A percentile compares a stretch with the other conserved stretches of the same genome.
Conservation (phyloP, 2,797 vertebrate genomes). For the Parauchenoglanis ngamensis region DNA sequence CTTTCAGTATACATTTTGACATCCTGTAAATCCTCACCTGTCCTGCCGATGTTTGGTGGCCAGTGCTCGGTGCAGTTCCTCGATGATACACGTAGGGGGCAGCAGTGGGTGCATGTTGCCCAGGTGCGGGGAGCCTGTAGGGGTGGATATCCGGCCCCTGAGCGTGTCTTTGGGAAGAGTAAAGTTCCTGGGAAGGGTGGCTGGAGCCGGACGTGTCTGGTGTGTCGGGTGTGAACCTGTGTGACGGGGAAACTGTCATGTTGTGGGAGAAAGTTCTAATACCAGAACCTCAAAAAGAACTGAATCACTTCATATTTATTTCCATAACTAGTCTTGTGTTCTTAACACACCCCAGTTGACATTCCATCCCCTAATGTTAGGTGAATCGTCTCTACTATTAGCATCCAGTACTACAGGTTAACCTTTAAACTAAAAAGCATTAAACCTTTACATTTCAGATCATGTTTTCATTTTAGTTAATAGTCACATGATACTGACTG, state of each 20-base stretch:
- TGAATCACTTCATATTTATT: not conserved
- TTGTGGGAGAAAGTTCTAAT: not conserved
- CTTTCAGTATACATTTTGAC: not conserved
- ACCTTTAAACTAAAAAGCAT: not conserved
- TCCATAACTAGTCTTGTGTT: not conserved
- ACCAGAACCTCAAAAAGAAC: not conserved
- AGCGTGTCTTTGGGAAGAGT: constrained; percentile 76
- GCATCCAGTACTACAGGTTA: not conserved
- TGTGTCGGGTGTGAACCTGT: constrained; percentile 66
- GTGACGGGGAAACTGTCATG: not conserved
- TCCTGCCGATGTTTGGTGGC: constrained; percentile 94
- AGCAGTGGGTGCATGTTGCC: constrained; percentile 83
- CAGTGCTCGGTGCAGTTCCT: constrained; percentile 92
- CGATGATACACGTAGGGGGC: constrained; percentile 94
- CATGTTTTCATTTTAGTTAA: not conserved
- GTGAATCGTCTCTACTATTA: not conserved
- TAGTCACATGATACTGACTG: constrained; percentile 61
- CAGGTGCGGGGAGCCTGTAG: constrained; percentile 88
- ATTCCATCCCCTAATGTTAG: not conserved
- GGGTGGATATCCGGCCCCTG: constrained; percentile 84
- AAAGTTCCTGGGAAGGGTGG: constrained; percentile 81
- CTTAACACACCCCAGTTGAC: not conserved
- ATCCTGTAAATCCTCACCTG: constrained; percentile 74
- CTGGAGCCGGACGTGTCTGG: constrained; percentile 72
- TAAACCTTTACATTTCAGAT: not conserved